Conservation (phyloP, 1,140 invertebrate genomes). For the Macrobrachium nipponense region DNA sequence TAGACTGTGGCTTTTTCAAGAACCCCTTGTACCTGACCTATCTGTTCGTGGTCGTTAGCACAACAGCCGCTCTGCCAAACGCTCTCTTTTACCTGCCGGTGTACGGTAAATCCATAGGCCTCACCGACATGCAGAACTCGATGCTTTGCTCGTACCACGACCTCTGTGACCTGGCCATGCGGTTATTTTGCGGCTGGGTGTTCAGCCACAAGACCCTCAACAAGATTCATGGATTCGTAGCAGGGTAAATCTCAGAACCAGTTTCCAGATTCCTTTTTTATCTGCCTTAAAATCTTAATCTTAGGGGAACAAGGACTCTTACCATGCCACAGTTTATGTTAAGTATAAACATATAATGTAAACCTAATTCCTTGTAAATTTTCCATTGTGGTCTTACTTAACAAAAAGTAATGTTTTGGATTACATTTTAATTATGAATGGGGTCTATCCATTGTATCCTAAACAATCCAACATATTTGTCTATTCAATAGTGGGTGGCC, state of each 20-base stretch:
- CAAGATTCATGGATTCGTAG: neutral
- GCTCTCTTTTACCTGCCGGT: neutral
- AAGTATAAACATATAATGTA: too few species aligned
- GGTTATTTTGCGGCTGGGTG: conserved; percentile 17
- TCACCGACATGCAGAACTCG: conserved; percentile 15
- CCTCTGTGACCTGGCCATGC: neutral
- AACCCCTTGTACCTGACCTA: conserved; percentile 32
- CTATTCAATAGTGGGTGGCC: too few species aligned
- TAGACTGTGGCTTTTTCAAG: conserved; percentile 12
- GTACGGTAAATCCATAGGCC: conserved; percentile 6
- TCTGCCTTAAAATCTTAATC: neutral
- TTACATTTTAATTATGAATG: too few species aligned
- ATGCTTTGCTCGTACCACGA: conserved; percentile 13
- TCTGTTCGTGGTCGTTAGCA: conserved; percentile 12
- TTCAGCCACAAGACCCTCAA: neutral
- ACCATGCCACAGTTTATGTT: too few species aligned
- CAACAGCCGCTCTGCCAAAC: neutral
- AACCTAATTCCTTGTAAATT: too few species aligned
- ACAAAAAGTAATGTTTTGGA: too few species aligned
- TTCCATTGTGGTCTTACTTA: too few species aligned
- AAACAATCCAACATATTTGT: too few species aligned
- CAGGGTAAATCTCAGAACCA: neutral
- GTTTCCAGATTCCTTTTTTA: neutral
- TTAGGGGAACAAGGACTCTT: too few species aligned
- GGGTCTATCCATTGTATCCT: too few species aligned